A percentile compares a stretch with the other conserved stretches of the same genome.
Conservation (phyloP, 1,140 invertebrate genomes). For the Drosophila albomicans region DNA sequence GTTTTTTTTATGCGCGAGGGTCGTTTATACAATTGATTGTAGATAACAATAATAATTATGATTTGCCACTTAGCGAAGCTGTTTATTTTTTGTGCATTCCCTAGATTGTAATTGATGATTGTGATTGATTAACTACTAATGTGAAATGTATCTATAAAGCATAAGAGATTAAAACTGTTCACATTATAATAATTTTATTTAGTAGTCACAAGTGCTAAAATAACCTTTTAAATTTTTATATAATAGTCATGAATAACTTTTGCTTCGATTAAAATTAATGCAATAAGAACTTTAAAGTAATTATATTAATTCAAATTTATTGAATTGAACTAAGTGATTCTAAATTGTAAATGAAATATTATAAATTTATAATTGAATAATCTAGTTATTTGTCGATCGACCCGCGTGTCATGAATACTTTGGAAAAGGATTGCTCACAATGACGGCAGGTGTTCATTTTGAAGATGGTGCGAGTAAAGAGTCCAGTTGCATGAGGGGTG, state of each 20-base stretch:
- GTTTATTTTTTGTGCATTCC: no score
- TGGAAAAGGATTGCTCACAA: slow-evolving; percentile 42
- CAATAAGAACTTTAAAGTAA: no score
- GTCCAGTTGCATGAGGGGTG: slow-evolving; percentile 42
- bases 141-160: no score
- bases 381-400: not conserved
- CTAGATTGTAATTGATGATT: no score
- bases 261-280: no score
- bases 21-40: not conserved
- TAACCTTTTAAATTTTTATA: no score
- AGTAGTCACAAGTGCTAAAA: no score
- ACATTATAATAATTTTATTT: no score
- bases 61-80: not conserved
- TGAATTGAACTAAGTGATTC: not conserved
- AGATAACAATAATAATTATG: not conserved
- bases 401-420: slow-evolving; percentile 29
- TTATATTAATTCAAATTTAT: no score
- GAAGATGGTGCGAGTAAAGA: not conserved
- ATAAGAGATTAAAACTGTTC: no score
- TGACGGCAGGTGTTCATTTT: slow-evolving; percentile 32
- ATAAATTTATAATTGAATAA: not conserved
- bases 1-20: slow-evolving; percentile 53
- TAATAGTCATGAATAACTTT: no score
- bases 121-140: no score
- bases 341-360: not conserved